A percentile compares a stretch with the other conserved stretches of the same genome.
Conservation (phyloP, 2,113 vertebrate genomes). For the Cyprichromis sp. region DNA sequence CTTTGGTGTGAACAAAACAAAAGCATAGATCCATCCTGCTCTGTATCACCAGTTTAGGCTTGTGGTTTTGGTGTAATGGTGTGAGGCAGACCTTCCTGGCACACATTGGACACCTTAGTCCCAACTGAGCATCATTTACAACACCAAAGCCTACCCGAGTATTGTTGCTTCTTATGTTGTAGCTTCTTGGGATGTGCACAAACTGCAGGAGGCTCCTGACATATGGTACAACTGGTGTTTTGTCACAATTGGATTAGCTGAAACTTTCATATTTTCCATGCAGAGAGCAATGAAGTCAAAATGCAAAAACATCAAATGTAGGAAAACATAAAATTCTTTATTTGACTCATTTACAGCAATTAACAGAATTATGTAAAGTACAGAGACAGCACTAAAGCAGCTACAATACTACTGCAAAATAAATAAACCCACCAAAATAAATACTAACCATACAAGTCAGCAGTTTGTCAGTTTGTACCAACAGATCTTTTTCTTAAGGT, state of each 20-base stretch:
- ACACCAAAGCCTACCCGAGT: not conserved
- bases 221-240: not conserved
- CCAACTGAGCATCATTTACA: not conserved
- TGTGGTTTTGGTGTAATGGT: not conserved
- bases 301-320: not conserved
- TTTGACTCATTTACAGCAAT: slow-evolving; percentile 8
- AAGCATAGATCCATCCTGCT: not conserved
- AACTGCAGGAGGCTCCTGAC: not conserved
- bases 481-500: not conserved
- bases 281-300: not conserved
- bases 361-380: not conserved
- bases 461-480: not conserved
- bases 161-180: not conserved
- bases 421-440: slow-evolving; percentile 45
- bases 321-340: not conserved
- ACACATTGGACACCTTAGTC: not conserved
- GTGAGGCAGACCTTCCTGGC: not conserved
- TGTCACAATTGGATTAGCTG: not conserved
- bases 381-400: not conserved
- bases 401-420: not conserved
- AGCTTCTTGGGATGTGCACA: not conserved
- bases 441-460: slow-evolving; percentile 12
- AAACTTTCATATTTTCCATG: not conserved
- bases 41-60: not conserved
- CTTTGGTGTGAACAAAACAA: not conserved